Evolutionary conservation across 2,113 vertebrate species (phyloP).

Genomic region (Eudorcas thomsonii): DNA sequence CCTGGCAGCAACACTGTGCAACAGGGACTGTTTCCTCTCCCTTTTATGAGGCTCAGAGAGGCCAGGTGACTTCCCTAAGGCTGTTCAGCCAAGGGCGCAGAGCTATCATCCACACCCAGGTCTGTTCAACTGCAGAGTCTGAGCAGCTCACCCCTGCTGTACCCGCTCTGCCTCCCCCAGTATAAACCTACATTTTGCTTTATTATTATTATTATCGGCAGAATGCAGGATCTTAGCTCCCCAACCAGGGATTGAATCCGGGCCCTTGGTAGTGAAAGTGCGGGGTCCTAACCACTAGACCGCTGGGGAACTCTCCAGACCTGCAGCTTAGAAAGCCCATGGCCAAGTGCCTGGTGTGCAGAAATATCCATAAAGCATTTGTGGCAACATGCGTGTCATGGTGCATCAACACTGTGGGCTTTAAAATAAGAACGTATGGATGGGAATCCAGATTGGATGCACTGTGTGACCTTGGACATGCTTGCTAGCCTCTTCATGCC

Average conservation of each 20-base stretch:
- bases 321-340: neutral
- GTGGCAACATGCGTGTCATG: neutral
- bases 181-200: neutral
- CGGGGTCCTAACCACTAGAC: neutral
- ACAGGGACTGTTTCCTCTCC: neutral
- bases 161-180: neutral
- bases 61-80: neutral
- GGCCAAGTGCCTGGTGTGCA: neutral
- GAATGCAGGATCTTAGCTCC: neutral
- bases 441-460: neutral
- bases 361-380: neutral
- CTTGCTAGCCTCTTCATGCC: neutral
- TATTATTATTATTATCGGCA: neutral
- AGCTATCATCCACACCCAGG: neutral
- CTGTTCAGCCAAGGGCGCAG: neutral
- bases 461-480: neutral
- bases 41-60: neutral
- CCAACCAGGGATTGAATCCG: neutral
- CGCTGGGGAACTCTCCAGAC: neutral
- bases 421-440: neutral
- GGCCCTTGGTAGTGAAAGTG: neutral
- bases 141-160: neutral
- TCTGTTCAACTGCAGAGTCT: neutral
- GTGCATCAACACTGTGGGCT: neutral
- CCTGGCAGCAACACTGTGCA: neutral